Evolutionary conservation across 2,797 vertebrate genomes (phyloP), one percentile per base, ranked within the genome.

Genomic region (Syndactyla subalaris): DNA sequence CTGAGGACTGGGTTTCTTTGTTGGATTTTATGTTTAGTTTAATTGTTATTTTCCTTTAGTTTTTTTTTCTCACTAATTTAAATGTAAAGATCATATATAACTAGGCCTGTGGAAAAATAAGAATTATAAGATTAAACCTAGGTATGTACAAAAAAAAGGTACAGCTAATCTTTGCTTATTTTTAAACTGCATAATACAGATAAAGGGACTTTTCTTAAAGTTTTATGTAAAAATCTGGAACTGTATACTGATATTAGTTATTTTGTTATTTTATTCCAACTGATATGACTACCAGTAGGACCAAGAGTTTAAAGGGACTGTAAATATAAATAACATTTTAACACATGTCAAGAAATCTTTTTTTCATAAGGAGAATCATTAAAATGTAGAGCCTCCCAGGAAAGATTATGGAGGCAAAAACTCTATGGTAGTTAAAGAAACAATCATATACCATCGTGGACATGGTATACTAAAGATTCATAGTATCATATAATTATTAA

Each of bases 351-450:
- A 90, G 17, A 94, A 77, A 30, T 67, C 1, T 1, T 32, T 70
- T 70, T 85, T 36, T 75, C 65, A 32, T 36, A 46, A 9, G 70
- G 27, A 83, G 17, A 79, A 70, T 87, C 87, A 89, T 38, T 84
- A 26, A 91, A 85, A 32, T 57, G 6, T 27, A 74, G 9, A 78
- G 43, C 51, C 68, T 92, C 19, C 24, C 49, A 49, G 61, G 39
- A 46, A 97, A 89, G 32, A 32, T 2, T 91, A 13, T 73, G 93
- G 75, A 96, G 51, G 30, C 9, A 95, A 95, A 95, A 92, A 81
- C 22, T 71, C 36, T 72, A 73, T 73, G 27, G 73, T 89, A 65
- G 84, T 88, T 92, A 57, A 93, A 90, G 34, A 89, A 94, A 91
- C 1, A 1, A 88, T 92, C 85, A 93, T 46, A 62, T 49, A 67